phyloP scores from a whole-genome alignment of 2,113 vertebrate species.

The Aegithalos caudatus region DNA sequence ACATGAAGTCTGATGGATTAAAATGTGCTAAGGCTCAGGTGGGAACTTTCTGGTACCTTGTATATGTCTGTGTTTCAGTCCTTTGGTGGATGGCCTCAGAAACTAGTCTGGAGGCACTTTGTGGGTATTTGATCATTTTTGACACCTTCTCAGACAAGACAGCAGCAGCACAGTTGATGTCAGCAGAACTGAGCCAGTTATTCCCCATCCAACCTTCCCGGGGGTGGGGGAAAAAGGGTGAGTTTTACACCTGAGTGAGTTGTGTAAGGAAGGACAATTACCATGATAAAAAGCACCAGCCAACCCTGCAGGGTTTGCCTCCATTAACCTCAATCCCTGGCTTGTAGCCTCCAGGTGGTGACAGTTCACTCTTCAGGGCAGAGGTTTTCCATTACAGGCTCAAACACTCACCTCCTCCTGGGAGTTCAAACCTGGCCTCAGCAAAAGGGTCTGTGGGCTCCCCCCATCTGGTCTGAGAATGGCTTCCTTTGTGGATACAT shows the following conservation, averaged over 20 bases:
- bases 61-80: not conserved
- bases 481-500: not conserved
- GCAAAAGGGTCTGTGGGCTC: not conserved
- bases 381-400: not conserved
- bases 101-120: not conserved
- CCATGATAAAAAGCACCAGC: not conserved
- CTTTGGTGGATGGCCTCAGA: not conserved
- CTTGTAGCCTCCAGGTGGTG: too few species aligned
- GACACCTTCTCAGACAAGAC: not conserved
- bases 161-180: not conserved
- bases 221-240: not conserved
- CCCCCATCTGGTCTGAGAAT: not conserved
- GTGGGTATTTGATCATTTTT: not conserved
- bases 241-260: not conserved
- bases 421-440: not conserved
- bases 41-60: not conserved
- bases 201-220: rapidly evolving
- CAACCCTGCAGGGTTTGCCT: not conserved
- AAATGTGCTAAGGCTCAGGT: not conserved
- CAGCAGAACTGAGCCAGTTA: not conserved
- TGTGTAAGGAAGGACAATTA: not conserved
- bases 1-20: too few species aligned
- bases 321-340: not conserved
- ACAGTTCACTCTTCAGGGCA: not conserved
- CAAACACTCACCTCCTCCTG: not conserved